Evolutionary conservation across 2,888 invertebrate genomes (phyloP).

Genomic region (Caenorhabditis drosophilae): DNA sequence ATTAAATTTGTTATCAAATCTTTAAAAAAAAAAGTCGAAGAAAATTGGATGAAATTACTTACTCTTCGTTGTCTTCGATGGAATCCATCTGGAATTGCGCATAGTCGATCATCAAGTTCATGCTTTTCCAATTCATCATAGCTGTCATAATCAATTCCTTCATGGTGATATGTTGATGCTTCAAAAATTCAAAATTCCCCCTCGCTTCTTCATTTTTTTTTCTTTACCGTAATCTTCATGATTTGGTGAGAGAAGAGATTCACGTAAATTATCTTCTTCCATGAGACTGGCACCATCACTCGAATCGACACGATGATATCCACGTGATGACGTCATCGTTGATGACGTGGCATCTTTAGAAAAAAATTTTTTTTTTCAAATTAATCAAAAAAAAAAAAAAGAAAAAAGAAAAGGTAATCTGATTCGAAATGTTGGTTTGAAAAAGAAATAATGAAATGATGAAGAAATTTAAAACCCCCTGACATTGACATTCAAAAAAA

Average conservation of each 20-base stretch:
- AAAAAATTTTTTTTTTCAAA: constrained; percentile 1
- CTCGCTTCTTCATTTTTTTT: background rate
- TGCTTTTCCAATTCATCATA: constrained; percentile 60
- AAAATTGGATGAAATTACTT: no score
- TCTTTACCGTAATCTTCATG: constrained; percentile 25
- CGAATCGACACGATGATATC: constrained; percentile 28
- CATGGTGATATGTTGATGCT: constrained; percentile 41
- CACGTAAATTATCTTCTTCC: constrained; percentile 24
- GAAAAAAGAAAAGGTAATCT: constrained; percentile 15
- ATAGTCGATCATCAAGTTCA: constrained; percentile 62
- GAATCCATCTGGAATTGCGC: constrained; percentile 62
- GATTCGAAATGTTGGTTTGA: constrained; percentile 5
- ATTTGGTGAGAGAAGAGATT: constrained; percentile 18
- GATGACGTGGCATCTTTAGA: constrained; percentile 46
- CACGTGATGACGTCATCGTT: constrained; percentile 38
- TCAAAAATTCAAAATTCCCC: constrained; percentile 1
- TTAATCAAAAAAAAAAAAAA: constrained; percentile 6
- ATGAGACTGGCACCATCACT: constrained; percentile 27
- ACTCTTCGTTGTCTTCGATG: constrained; percentile 58
- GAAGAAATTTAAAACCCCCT: background rate
- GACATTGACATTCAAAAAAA: no score
- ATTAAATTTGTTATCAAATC: no score
- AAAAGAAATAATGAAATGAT: background rate
- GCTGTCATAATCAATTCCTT: constrained; percentile 40
- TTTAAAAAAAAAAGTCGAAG: no score